Evolutionary conservation across 2,113 vertebrate genomes (phyloP).

Genomic region (Bubalus kerabau): DNA sequence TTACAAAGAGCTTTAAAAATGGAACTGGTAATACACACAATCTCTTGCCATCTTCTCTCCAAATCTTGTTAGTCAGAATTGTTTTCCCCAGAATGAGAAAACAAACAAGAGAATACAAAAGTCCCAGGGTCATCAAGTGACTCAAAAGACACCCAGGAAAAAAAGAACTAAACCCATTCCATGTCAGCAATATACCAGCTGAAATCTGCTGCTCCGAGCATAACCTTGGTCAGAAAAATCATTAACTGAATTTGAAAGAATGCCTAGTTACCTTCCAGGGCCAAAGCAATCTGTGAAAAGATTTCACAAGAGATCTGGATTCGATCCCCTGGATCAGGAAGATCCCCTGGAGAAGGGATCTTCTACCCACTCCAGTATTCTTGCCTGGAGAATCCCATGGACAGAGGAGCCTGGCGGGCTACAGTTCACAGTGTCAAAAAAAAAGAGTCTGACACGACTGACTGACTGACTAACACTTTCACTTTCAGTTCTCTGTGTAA

Average conservation of each 20-base stretch:
- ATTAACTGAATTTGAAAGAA: constrained; percentile 23
- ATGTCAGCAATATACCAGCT: neutral
- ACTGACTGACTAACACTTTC: neutral
- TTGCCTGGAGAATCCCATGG: neutral
- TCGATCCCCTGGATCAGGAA: neutral
- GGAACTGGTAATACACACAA: neutral
- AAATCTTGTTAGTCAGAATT: neutral
- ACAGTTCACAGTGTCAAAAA: neutral
- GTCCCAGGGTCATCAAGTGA: neutral
- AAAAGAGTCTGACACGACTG: neutral
- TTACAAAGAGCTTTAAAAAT: neutral
- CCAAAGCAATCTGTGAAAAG: neutral
- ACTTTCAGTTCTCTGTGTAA: neutral
- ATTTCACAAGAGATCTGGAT: neutral
- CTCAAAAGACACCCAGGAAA: neutral
- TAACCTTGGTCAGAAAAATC: neutral
- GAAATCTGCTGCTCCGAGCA: neutral
- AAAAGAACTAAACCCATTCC: neutral
- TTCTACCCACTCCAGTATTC: neutral
- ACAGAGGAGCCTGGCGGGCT: neutral
- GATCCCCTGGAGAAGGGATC: neutral
- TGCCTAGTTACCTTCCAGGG: neutral
- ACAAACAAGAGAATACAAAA: neutral
- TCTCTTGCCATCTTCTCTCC: neutral
- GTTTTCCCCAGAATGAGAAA: neutral